A percentile compares a stretch with the other conserved stretches of the same genome.
Conservation (phyloP, 2,797 vertebrate genomes). For the Salarias fasciatus region DNA sequence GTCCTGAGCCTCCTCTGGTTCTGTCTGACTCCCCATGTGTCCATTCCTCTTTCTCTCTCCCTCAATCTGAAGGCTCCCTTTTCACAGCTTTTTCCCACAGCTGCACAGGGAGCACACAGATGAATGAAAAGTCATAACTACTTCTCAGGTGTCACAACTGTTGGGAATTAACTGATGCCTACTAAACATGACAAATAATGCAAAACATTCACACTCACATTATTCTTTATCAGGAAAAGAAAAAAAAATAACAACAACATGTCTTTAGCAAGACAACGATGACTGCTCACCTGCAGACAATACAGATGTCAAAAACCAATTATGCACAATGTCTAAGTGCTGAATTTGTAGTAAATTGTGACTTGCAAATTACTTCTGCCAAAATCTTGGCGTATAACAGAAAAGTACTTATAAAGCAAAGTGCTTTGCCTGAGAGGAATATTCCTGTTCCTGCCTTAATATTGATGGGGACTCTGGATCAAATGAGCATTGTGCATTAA, state of each 20-base stretch:
- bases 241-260: conserved; percentile 27
- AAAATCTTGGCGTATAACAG: conserved; percentile 35
- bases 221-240: background rate
- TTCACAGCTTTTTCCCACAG: conserved; percentile 16
- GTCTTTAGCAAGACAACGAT: conserved; percentile 7
- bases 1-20: conserved; percentile 31
- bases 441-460: conserved; percentile 15
- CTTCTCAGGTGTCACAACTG: conserved; percentile 65
- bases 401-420: conserved; percentile 26
- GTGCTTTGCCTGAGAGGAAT: conserved; percentile 32
- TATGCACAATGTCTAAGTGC: conserved; percentile 17
- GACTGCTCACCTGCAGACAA: conserved; percentile 12
- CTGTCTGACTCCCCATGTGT: conserved; percentile 24
- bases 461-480: conserved; percentile 34
- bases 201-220: too few relatives aligned
- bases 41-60: conserved; percentile 29
- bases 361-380: conserved; percentile 45
- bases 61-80: conserved; percentile 11
- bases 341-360: conserved; percentile 10
- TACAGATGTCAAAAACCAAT: conserved; percentile 27
- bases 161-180: conserved; percentile 77
- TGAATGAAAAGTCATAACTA: conserved; percentile 46
- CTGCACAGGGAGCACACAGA: conserved; percentile 26
- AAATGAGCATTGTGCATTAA: conserved; percentile 57
- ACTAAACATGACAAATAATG: too few relatives aligned